A percentile compares a stretch with the other conserved stretches of the same genome.
These are phyloP conservation scores for Drosophila persimilis DNA, from an alignment of 1,140 invertebrate genomes.

Conservation along the genomic window DNA sequence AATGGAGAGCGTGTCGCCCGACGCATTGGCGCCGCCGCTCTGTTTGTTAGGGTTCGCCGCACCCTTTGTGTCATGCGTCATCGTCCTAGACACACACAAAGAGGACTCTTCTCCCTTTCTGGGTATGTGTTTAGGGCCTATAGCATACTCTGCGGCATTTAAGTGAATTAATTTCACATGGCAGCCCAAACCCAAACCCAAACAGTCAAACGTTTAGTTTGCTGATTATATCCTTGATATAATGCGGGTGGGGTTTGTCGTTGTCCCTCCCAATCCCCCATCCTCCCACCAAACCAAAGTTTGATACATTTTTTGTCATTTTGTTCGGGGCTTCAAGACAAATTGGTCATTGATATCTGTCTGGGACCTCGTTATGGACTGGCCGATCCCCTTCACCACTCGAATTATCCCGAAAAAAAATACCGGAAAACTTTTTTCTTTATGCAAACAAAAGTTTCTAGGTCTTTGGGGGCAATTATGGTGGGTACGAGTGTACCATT, in stretches of 20 bases:
- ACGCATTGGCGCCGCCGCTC: constrained; percentile 41
- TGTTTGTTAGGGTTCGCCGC: constrained; percentile 45
- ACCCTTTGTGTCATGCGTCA: constrained; percentile 68
- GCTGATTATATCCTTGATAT: constrained; percentile 41
- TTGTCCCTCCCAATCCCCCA: neutral
- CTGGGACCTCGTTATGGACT: neutral
- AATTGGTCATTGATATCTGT: constrained; percentile 27
- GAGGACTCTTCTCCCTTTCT: constrained; percentile 10
- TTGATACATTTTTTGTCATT: constrained; percentile 16
- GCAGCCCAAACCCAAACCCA: neutral
- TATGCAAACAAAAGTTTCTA: no score
- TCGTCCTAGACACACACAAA: constrained; percentile 25
- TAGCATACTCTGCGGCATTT: constrained; percentile 74
- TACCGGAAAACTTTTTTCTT: no score
- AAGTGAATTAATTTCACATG: constrained; percentile 74
- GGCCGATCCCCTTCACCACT: neutral
- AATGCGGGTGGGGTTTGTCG: constrained; percentile 1
- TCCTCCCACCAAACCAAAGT: neutral
- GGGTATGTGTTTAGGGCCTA: constrained; percentile 38
- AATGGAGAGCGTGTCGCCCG: constrained; percentile 26
- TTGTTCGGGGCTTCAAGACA: constrained; percentile 7
- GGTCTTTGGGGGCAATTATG: no score
- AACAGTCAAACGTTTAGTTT: constrained; percentile 47
- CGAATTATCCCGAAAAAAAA: no score
- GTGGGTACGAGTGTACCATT: no score